A percentile compares a stretch with the other conserved stretches of the same genome.
Conservation (phyloP, 2,113 vertebrate species). For the Tupaia chinensis region DNA sequence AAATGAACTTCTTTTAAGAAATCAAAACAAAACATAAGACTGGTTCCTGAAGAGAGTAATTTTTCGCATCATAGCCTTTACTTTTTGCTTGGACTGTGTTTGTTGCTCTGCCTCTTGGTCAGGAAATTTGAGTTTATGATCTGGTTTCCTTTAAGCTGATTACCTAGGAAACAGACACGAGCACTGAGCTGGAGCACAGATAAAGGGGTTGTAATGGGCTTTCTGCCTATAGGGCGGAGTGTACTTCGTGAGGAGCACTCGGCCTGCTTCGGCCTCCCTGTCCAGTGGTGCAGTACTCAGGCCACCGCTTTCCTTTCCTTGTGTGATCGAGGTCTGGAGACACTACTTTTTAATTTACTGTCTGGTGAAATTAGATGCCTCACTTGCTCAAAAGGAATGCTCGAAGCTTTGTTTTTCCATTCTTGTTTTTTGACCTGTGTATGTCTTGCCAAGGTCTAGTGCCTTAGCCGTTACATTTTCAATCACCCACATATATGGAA, state of each 20-base stretch:
- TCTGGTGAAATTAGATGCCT: neutral
- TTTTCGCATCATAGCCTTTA: neutral
- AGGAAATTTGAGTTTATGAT: slow-evolving; percentile 64
- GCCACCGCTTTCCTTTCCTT: neutral
- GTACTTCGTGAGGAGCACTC: neutral
- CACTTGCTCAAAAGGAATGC: neutral
- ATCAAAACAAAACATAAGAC: neutral
- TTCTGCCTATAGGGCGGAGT: neutral
- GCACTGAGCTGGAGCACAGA: slow-evolving; percentile 64
- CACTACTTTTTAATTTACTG: neutral
- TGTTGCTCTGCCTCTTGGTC: slow-evolving; percentile 15
- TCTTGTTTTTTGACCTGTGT: neutral
- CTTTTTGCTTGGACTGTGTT: neutral
- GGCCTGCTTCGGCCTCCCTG: neutral
- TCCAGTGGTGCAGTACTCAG: neutral
- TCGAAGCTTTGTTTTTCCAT: neutral
- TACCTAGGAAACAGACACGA: slow-evolving; percentile 31
- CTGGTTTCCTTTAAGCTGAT: slow-evolving; percentile 67
- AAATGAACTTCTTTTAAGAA: no score
- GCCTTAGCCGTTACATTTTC: neutral
- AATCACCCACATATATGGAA: neutral
- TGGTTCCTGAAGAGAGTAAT: neutral
- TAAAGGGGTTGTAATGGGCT: slow-evolving; percentile 66
- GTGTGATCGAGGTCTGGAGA: neutral
- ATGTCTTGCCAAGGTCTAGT: neutral